Conservation (phyloP, 35 echinoderm and acorn worm species). For the Patiria miniata region DNA sequence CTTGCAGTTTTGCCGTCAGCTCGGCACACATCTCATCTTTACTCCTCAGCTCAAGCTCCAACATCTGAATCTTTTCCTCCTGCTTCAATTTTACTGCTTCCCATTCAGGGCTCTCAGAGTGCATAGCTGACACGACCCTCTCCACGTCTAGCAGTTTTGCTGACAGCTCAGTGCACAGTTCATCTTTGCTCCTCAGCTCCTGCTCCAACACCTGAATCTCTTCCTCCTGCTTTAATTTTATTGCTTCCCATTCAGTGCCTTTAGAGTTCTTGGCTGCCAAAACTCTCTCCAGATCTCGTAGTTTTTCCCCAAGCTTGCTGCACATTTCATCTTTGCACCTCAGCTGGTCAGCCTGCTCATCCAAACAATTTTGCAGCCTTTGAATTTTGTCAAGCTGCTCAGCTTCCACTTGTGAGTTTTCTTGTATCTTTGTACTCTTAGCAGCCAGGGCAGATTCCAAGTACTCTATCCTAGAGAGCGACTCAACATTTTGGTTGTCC, state of each 20-base stretch:
- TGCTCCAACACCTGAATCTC: neutral
- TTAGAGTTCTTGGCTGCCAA: neutral
- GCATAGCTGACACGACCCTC: neutral
- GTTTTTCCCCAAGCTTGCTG: neutral
- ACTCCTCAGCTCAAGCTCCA: neutral
- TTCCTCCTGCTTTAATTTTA: neutral
- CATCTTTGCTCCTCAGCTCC: neutral
- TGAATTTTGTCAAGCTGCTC: conserved; percentile 13
- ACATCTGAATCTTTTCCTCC: neutral
- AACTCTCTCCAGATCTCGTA: conserved; percentile 16
- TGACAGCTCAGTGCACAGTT: conserved; percentile 6
- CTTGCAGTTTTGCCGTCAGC: conserved; percentile 10
- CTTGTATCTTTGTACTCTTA: neutral
- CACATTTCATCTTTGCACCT: neutral
- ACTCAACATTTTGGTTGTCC: neutral
- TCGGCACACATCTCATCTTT: neutral
- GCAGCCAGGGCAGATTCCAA: neutral
- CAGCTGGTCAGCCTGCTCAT: neutral
- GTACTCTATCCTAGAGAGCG: neutral
- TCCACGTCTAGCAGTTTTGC: neutral
- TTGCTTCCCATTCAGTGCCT: neutral
- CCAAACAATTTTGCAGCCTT: neutral
- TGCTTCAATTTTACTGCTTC: neutral
- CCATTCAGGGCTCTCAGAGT: neutral
- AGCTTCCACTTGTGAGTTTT: conserved; percentile 12